phyloP scores from a whole-genome alignment of 2,797 vertebrate species.

The Onychomys leucogaster region DNA sequence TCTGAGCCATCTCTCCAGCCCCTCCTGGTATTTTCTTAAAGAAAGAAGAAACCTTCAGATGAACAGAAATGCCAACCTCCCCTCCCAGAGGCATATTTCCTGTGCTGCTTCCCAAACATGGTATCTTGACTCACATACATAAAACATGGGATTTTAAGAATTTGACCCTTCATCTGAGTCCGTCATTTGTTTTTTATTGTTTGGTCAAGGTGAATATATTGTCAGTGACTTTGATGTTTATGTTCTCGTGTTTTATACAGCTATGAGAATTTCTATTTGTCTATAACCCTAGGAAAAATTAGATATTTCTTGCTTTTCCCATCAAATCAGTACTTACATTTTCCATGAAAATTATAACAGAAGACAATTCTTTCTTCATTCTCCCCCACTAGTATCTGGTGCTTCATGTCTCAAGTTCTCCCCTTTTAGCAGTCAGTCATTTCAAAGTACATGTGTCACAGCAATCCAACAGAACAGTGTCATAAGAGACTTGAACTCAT shows the following conservation, averaged over 20 bases:
- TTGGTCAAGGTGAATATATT: not conserved
- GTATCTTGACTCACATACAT: not conserved
- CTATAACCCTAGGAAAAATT: constrained; percentile 41
- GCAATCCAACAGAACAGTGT: not conserved
- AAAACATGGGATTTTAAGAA: not conserved
- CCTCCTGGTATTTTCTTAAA: constrained; percentile 42
- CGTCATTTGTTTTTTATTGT: not conserved
- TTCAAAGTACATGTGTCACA: constrained; percentile 14
- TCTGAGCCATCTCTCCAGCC: too few species aligned
- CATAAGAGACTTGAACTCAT: not conserved
- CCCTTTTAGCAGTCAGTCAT: not conserved
- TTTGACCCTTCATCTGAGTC: not conserved
- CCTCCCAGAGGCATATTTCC: not conserved
- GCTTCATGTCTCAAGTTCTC: not conserved
- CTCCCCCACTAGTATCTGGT: not conserved
- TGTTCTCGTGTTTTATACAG: not conserved
- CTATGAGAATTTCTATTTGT: not conserved
- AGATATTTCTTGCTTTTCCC: constrained; percentile 39
- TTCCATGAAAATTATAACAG: not conserved
- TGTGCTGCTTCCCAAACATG: not conserved
- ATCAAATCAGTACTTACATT: constrained; percentile 38
- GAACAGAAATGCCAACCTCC: not conserved
- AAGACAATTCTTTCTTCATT: not conserved
- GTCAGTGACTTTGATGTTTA: not conserved
- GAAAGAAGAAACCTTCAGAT: constrained; percentile 19